Percentiles rank a stretch among this genome's conserved stretches.
These are phyloP conservation scores for Athene cunicularia DNA, from an alignment of 2,113 vertebrate species.

Conservation along the genomic window DNA sequence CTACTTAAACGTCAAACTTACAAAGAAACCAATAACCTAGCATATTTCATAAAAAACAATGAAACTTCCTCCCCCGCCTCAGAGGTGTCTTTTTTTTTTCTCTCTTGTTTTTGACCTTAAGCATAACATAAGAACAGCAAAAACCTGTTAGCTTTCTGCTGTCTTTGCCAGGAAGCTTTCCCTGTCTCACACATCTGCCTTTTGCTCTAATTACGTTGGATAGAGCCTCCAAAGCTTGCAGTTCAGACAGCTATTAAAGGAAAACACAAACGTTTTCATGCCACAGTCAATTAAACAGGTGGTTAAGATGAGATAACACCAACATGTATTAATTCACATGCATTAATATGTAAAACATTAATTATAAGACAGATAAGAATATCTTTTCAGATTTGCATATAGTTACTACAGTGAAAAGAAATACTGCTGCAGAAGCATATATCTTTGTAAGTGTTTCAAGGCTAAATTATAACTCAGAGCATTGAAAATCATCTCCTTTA, in stretches of 20 bases:
- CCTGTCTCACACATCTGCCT: not conserved
- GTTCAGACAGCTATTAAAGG: not conserved
- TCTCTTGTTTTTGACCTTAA: not conserved
- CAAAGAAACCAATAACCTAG: not conserved
- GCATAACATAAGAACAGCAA: not conserved
- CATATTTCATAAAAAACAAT: not conserved
- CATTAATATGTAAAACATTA: constrained; percentile 3
- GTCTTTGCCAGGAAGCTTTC: not conserved
- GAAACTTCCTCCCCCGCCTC: not conserved
- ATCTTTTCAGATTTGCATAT: not conserved
- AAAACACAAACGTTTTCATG: constrained; percentile 3
- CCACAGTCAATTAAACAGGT: not conserved
- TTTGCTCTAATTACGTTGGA: not conserved
- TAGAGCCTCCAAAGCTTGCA: not conserved
- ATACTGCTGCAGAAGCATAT: not conserved
- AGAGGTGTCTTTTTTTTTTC: not conserved
- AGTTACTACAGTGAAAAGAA: not conserved
- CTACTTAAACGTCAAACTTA: not conserved
- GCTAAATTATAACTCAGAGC: not conserved
- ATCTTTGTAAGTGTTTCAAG: not conserved
- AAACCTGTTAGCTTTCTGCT: not conserved
- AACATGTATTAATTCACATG: not conserved
- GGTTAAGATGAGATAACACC: constrained; percentile 3
- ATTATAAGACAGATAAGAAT: not conserved
- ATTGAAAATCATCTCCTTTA: not conserved